Base-by-base conservation (phyloP, 2,113 vertebrate genomes). In the Prinia subflava region DNA sequence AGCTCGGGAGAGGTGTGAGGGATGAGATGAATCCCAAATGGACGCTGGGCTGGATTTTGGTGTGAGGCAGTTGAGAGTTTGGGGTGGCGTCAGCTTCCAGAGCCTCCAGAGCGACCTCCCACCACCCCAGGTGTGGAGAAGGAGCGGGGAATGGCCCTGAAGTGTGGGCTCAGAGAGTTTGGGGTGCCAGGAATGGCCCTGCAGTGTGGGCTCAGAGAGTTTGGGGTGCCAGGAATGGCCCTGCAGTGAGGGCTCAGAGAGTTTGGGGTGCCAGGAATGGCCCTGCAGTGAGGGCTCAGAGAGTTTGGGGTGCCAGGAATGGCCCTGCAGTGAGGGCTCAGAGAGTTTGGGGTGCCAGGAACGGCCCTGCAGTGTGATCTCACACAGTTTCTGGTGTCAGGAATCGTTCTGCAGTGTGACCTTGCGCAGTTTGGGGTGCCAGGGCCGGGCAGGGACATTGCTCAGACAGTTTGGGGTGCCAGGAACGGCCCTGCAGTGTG, bases 21-120 rank as follows among this genome's bases (percentile, higher is more conserved):
- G 24, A 20, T 47, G 31, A 27, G 62, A 17, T 0, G 0, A 10
- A 28, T 12, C 49, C 74, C 59, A 19, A 41, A 79, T 17, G 17
- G 65, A 60, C 22, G 17, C 62, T 49, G 75, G 10, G 24, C 35
- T 30, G 19, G 11, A 33, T 19, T 67, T 53, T 31, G 19, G n/a
- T 20, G 64, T 9, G 64, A n/a, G 60, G 1, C 5, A 25, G 31
- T 33, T 31, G 35, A 49, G 33, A 60, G 15, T 37, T n/a, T 24
- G 35, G 30, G 28, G 11, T 22, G 8, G 11, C 1, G 0, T 27
- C 68, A 52, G 12, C 31, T 81, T 30, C 22, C 56, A 44, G 65
- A 6, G 52, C 0, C 0, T 44, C 80, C 1, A 0, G 50, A 7
- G 47, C 0, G 0, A 57, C 59, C 0, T 47, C 23, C 25, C 4